phyloP scores from a whole-genome alignment of 1,140 invertebrate species.

The Ganaspis sp. region DNA sequence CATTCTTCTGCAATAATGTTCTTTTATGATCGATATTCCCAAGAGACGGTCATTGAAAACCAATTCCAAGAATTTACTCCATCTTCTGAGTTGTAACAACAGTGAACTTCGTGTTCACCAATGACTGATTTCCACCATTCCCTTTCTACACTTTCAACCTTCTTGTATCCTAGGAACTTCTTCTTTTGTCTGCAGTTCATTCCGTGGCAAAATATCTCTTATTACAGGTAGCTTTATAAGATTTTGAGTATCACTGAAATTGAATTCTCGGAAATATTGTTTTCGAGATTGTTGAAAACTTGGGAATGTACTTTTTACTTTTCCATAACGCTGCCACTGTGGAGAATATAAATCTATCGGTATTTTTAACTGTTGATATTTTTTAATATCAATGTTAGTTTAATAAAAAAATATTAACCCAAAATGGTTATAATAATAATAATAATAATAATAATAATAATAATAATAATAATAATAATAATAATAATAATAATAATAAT shows the following conservation, averaged over 20 bases:
- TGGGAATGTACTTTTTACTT: too few relatives aligned
- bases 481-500: too few relatives aligned
- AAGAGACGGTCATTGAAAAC: constrained; percentile 39
- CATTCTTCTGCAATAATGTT: constrained; percentile 3
- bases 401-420: too few relatives aligned
- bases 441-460: too few relatives aligned
- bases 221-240: neutral
- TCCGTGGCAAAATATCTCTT: neutral
- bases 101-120: neutral
- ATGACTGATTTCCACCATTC: neutral
- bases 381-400: too few relatives aligned
- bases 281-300: neutral
- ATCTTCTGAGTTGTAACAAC: constrained; percentile 7
- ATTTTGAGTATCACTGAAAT: neutral
- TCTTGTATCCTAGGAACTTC: neutral
- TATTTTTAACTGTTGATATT: too few relatives aligned
- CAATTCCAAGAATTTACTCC: constrained; percentile 35
- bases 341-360: too few relatives aligned
- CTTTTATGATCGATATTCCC: neutral
- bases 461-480: too few relatives aligned
- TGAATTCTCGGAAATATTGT: neutral
- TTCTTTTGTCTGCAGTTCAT: neutral
- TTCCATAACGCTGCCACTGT: too few relatives aligned
- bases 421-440: too few relatives aligned
- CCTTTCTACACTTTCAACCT: neutral